Conservation (phyloP, 2,888 invertebrate genomes). For the Ariolimax columbianus region DNA sequence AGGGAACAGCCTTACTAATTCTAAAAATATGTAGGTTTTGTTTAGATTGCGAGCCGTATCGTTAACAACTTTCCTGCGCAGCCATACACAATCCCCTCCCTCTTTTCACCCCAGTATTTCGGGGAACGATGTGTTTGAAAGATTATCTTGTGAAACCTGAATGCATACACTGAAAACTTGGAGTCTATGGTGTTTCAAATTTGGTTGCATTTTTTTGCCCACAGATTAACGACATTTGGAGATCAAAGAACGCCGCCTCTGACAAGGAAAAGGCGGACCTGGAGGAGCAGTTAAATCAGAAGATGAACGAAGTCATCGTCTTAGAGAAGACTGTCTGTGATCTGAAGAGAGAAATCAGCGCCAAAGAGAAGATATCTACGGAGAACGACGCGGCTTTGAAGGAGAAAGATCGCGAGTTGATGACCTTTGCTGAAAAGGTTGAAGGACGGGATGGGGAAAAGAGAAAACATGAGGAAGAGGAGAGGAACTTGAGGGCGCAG, state of each 20-base stretch:
- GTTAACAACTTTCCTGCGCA: too few relatives aligned
- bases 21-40: too few relatives aligned
- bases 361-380: slow-evolving; percentile 63
- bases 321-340: slow-evolving; percentile 60
- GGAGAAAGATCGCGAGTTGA: slow-evolving; percentile 60
- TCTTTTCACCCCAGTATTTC: too few relatives aligned
- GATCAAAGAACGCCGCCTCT: slow-evolving; percentile 66
- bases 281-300: slow-evolving; percentile 60
- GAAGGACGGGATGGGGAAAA: slow-evolving; percentile 67
- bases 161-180: too few relatives aligned
- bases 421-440: slow-evolving; percentile 68
- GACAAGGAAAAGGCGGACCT: slow-evolving; percentile 64
- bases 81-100: too few relatives aligned
- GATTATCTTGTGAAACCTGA: too few relatives aligned
- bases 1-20: too few relatives aligned
- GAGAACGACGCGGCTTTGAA: slow-evolving; percentile 62
- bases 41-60: too few relatives aligned
- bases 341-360: slow-evolving; percentile 62
- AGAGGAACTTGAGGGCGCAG: slow-evolving; percentile 67
- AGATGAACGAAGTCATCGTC: slow-evolving; percentile 53
- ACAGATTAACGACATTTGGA: slow-evolving; percentile 69
- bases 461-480: slow-evolving; percentile 62
- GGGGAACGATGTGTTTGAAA: too few relatives aligned
- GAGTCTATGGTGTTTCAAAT: too few relatives aligned
- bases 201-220: neutral